phyloP scores from a whole-genome alignment of 1,140 invertebrate species.

The Dinoponera quadriceps region DNA sequence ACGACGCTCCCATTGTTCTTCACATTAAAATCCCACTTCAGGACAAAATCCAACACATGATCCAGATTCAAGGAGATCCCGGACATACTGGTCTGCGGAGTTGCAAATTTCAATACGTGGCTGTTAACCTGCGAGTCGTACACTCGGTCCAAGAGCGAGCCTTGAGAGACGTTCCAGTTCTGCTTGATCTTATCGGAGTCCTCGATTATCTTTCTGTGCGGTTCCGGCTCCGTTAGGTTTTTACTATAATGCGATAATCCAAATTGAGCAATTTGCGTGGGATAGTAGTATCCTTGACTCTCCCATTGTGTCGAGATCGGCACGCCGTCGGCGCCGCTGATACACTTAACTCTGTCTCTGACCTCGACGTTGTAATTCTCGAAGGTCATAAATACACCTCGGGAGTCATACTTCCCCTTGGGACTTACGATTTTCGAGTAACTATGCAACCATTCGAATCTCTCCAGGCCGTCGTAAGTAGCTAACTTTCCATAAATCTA shows the following conservation, averaged over 20 bases:
- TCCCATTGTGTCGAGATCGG: conserved; percentile 98
- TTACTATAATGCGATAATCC: conserved; percentile 99
- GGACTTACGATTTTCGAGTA: conserved; percentile 96
- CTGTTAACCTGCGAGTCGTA: conserved; percentile 87
- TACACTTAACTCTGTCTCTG: conserved; percentile 97
- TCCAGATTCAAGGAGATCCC: conserved; percentile 91
- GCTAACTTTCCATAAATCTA: conserved; percentile 92
- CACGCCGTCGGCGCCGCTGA: conserved; percentile 96
- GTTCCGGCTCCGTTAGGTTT: conserved; percentile 93
- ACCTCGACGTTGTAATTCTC: conserved; percentile 99
- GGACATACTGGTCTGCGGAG: conserved; percentile 89
- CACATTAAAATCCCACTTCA: conserved; percentile 91
- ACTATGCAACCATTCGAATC: conserved; percentile 97
- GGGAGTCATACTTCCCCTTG: conserved; percentile 94
- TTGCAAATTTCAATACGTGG: conserved; percentile 90
- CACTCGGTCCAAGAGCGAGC: conserved; percentile 88
- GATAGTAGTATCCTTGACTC: conserved; percentile 97
- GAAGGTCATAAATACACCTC: conserved; percentile 97
- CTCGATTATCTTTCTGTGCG: conserved; percentile 90
- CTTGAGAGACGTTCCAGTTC: conserved; percentile 89
- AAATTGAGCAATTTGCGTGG: conserved; percentile 99
- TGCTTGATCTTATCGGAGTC: conserved; percentile 89
- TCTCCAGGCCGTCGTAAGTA: conserved; percentile 89
- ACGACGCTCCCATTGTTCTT: conserved; percentile 93
- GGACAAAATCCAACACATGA: conserved; percentile 91